Base-by-base conservation (phyloP, 2,888 invertebrate species). In the Hyposoter dolosus region DNA sequence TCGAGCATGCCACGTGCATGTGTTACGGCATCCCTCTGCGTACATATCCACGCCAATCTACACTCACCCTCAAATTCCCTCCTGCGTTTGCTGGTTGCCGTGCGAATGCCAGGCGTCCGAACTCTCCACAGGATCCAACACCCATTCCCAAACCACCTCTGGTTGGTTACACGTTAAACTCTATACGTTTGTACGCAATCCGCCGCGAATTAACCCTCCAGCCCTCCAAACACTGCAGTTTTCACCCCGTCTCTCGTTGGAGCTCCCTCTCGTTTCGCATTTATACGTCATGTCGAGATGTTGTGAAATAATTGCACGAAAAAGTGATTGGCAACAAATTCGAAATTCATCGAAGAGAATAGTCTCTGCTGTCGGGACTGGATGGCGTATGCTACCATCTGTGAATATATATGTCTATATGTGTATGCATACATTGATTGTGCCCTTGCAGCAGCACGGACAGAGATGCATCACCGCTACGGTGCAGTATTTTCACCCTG, bases 1-100 rank as follows among this genome's bases (percentile, higher is more conserved):
- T 90, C 89, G 92, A 91, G 91, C 92, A 91, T 93, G 93, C 92
- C 94, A 93, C 90, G 92, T 93, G 93, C 94, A 93, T 93, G 92
- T 94, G 93, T 94, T 93, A 93, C 93, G 87, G 74, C 78, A 92
- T 90, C 90, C 89, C 90, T 88, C 86, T 75, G 45, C 35, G n/a
- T 78, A 56, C 78, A 82, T 82, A 82, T 85, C 60, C 50, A 82
- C 86, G 60, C 88, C 76, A 87, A 86, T 76, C 85, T 60, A 60
- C 85, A 74, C 84, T 79, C 86, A 79, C 82, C 78, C 78, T 69
- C 32, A 45, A 60, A 23, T 43, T 72, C 80, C 75, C 71, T 56
- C 43, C 60, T 77, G 60, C 47, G 43, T 80, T 72, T 77, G 47
- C 75, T 69, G 75, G 74, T 47, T 35, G 66, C 40, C 76, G 77